A percentile compares a stretch with the other conserved stretches of the same genome.
Conservation (phyloP, 2,113 vertebrate genomes). For the Gadus macrocephalus region DNA sequence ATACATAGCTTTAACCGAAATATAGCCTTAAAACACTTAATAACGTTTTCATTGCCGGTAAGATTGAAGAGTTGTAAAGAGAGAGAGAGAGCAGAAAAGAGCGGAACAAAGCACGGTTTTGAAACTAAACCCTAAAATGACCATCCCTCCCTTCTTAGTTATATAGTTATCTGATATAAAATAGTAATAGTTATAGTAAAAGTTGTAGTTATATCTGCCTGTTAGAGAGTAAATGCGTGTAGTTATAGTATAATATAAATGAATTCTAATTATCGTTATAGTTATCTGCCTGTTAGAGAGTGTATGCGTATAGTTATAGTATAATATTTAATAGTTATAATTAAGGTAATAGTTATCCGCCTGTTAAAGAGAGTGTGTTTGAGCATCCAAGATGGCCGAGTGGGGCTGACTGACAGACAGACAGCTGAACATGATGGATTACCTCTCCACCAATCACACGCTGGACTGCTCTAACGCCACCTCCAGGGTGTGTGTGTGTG, state of each 20-base stretch:
- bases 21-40: too few relatives aligned
- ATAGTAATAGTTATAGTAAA: background rate
- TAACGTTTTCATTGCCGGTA: too few relatives aligned
- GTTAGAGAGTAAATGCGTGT: background rate
- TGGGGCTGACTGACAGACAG: background rate
- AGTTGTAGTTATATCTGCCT: background rate
- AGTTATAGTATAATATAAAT: too few relatives aligned
- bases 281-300: too few relatives aligned
- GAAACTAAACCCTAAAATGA: too few relatives aligned
- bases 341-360: background rate
- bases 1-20: too few relatives aligned
- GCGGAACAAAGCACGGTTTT: too few relatives aligned
- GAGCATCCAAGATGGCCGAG: background rate
- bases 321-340: background rate
- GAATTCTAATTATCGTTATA: too few relatives aligned
- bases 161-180: background rate
- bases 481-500: background rate
- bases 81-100: too few relatives aligned
- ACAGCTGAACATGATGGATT: constrained; percentile 1
- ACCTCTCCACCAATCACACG: background rate
- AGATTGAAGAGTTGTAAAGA: too few relatives aligned
- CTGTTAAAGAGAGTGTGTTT: background rate
- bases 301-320: background rate
- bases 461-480: too few relatives aligned
- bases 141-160: too few relatives aligned